Percentiles rank a stretch among this genome's conserved stretches.
Evolutionary conservation across 64 coral and sea anemone species (phyloP).

Genomic region (Stichodactyla helianthus): DNA sequence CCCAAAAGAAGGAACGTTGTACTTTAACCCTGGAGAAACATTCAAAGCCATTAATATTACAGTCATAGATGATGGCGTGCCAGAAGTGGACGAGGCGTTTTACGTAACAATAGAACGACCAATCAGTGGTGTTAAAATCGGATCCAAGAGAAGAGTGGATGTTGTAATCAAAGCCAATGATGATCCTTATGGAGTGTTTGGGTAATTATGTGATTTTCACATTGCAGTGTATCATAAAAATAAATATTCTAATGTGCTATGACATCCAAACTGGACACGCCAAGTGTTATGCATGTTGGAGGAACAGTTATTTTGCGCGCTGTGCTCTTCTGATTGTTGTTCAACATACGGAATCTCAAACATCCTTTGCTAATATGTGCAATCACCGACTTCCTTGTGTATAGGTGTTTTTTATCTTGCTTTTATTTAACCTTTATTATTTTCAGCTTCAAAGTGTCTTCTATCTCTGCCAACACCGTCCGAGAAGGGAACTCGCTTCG

Average conservation of each 20-base stretch:
- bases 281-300: no score
- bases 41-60: slow-evolving; percentile 39
- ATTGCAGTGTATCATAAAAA: no score
- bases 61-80: slow-evolving; percentile 59
- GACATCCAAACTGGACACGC: no score
- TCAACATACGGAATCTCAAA: no score
- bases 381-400: no score
- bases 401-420: no score
- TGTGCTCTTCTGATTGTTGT: no score
- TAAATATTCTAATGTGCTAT: no score
- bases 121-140: slow-evolving; percentile 65
- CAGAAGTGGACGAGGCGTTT: slow-evolving; percentile 74
- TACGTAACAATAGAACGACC: slow-evolving; percentile 73
- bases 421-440: not conserved
- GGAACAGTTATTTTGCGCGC: no score
- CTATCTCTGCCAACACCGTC: slow-evolving; percentile 31
- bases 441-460: slow-evolving; percentile 39
- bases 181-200: slow-evolving; percentile 82
- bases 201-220: slow-evolving; percentile 32
- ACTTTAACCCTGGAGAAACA: slow-evolving; percentile 35
- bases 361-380: no score
- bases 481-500: slow-evolving; percentile 61
- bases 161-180: slow-evolving; percentile 84
- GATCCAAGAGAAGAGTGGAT: slow-evolving; percentile 48
- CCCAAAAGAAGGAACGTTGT: slow-evolving; percentile 52